Base-by-base conservation (phyloP, 2,888 invertebrate species). In the Hedychridium roseum region DNA sequence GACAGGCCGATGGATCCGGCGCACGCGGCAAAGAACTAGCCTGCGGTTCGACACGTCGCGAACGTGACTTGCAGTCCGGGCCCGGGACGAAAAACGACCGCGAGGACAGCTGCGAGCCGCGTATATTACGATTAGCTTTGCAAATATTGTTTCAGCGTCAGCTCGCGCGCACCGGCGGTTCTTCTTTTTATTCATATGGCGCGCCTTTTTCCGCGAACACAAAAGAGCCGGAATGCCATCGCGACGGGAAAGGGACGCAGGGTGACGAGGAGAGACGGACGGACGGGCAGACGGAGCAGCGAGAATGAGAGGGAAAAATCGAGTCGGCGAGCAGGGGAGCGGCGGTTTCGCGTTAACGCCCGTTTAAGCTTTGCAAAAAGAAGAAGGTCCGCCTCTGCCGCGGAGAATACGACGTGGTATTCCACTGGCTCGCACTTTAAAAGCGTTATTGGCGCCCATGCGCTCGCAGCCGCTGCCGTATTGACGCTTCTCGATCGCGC, bases 301-400 rank as follows among this genome's bases (percentile, higher is more conserved):
- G 9, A 23, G 23, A 9, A 23, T 9, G 23, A 23, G 23, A 23
- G 23, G 9, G 5, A 23, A 9, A 23, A 9, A 23, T n/a, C n/a
- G n/a, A n/a, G n/a, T n/a, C n/a, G n/a, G n/a, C n/a, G n/a, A n/a
- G n/a, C n/a, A n/a, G n/a, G n/a, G 9, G 35, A 47, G 46, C 34
- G 52, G 36, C 63, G 51, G 46, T 45, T 58, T 63, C 59, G 46
- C 60, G 50, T 59, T 63, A 54, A 56, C 61, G 47, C 63, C n/a
- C 49, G 42, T 63, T 61, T 59, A 43, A 51, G 3, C 15, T 20
- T n/a, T 37, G n/a, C 34, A 54, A 63, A 54, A 63, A 63, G 41
- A 17, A 16, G 36, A 34, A 11, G 37, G 32, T 42, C 23, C 27
- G 21, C 14, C 11, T 23, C 14, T 12, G 3, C 14, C 26, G 6